Evolutionary conservation across 2,888 invertebrate species (phyloP).

Genomic region (Ecliptopera silaceata): DNA sequence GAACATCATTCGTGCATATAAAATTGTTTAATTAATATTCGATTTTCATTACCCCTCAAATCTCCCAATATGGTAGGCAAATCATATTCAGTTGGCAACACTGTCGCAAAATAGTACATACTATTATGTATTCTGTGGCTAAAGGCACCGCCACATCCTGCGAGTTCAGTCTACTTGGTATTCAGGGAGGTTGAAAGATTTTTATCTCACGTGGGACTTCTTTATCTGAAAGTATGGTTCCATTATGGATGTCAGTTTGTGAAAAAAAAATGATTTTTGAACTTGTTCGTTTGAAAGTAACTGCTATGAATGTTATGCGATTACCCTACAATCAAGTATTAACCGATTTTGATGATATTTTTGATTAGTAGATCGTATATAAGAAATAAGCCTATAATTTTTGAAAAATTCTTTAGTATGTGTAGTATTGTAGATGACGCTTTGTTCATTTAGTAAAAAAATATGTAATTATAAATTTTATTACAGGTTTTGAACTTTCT

Average conservation of each 20-base stretch:
- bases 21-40: background rate
- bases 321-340: too few species aligned
- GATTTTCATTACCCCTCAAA: background rate
- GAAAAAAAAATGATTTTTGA: background rate
- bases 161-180: conserved; percentile 40
- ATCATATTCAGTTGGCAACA: conserved; percentile 41
- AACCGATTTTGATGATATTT: too few species aligned
- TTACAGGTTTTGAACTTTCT: too few species aligned
- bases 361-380: too few species aligned
- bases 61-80: background rate
- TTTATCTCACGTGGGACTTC: conserved; percentile 40
- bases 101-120: conserved; percentile 8
- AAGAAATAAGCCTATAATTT: too few species aligned
- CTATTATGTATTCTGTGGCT: conserved; percentile 32
- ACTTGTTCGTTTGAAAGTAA: too few species aligned
- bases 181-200: conserved; percentile 41
- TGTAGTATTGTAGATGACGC: too few species aligned
- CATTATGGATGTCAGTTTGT: background rate
- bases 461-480: too few species aligned
- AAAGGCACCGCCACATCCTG: conserved; percentile 79
- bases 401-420: too few species aligned
- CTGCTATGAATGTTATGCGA: too few species aligned
- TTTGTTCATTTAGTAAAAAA: too few species aligned
- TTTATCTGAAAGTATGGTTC: conserved; percentile 21
- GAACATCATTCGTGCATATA: too few species aligned